Percentiles rank a stretch among this genome's conserved stretches.
Conservation (phyloP, 2,797 vertebrate genomes). For the Chaetophractus vellerosus region DNA sequence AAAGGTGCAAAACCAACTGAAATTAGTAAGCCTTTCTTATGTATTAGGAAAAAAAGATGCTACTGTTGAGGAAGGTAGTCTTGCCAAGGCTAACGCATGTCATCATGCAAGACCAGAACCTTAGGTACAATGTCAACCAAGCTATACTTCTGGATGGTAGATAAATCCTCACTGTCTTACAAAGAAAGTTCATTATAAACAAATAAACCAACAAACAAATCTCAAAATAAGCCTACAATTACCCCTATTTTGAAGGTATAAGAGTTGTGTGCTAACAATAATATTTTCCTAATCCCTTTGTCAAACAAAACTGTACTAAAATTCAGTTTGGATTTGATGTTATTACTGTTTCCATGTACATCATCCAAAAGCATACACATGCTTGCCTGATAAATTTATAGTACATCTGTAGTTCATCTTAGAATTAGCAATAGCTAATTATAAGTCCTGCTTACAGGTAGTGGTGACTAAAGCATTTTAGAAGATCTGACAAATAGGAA, state of each 20-base stretch:
- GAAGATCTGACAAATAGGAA: conserved; percentile 32
- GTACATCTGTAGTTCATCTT: conserved; percentile 20
- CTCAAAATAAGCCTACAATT: background rate
- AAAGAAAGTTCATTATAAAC: background rate
- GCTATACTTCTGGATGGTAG: background rate
- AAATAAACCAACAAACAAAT: background rate
- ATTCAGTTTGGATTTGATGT: conserved; percentile 53
- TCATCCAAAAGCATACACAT: conserved; percentile 56
- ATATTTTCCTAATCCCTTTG: conserved; percentile 42
- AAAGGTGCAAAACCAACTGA: conserved; percentile 34
- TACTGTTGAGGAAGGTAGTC: conserved; percentile 48
- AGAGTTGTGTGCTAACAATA: background rate
- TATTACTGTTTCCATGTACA: conserved; percentile 21
- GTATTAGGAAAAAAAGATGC: conserved; percentile 2
- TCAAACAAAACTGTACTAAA: conserved; percentile 65
- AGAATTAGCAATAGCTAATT: background rate
- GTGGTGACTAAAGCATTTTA: background rate
- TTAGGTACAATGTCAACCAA: background rate
- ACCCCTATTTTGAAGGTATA: background rate
- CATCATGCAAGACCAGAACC: background rate
- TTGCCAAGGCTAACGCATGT: conserved; percentile 44
- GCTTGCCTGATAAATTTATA: conserved; percentile 32
- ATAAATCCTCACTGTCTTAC: conserved; percentile 8
- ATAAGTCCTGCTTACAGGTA: conserved; percentile 1
- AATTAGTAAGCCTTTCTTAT: background rate